A percentile compares a stretch with the other conserved stretches of the same genome.
phyloP scores from a whole-genome alignment of 2,113 vertebrate genomes.

The Genyomyrus donnyi region DNA sequence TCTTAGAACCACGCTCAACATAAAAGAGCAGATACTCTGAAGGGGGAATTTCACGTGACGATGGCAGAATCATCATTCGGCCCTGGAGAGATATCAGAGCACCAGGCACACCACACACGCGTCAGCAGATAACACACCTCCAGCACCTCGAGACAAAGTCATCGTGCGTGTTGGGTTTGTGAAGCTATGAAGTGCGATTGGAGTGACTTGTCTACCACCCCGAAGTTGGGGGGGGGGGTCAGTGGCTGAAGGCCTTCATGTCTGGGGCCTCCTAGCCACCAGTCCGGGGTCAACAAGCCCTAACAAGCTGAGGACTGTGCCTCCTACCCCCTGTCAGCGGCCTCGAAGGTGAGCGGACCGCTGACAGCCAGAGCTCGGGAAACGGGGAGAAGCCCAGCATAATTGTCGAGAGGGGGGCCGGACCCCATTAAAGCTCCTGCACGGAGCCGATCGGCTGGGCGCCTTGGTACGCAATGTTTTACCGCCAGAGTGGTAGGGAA shows the following conservation, averaged over 20 bases:
- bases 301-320: neutral
- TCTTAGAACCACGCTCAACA: neutral
- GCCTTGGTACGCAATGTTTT: constrained; percentile 23
- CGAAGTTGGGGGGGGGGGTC: neutral
- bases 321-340: neutral
- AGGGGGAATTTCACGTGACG: neutral
- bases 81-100: neutral
- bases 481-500: constrained; percentile 10
- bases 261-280: neutral
- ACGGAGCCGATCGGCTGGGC: constrained; percentile 1
- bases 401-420: neutral
- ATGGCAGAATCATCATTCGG: neutral
- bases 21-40: neutral
- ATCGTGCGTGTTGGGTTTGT: neutral
- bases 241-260: neutral
- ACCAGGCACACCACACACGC: neutral
- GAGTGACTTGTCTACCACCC: neutral
- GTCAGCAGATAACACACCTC: neutral
- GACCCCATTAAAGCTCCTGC: neutral
- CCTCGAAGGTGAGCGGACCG: neutral
- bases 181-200: neutral
- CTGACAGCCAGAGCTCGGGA: neutral
- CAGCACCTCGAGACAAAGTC: neutral
- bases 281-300: neutral
- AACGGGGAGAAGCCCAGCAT: neutral